Percentiles rank a stretch among this genome's conserved stretches.
phyloP scores from a whole-genome alignment of 2,113 vertebrate species.

The Drymodes brunneopygia region DNA sequence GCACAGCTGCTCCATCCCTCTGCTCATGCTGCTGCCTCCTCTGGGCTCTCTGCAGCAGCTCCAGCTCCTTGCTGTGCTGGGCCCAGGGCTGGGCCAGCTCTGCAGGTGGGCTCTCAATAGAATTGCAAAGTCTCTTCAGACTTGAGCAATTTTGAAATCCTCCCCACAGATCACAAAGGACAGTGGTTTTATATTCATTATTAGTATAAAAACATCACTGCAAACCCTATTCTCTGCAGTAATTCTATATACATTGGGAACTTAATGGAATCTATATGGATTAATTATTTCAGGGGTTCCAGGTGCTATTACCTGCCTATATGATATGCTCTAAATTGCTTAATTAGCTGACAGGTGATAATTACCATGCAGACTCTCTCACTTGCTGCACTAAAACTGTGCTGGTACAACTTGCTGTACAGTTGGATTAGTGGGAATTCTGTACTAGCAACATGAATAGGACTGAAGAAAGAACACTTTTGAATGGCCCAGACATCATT shows the following conservation, averaged over 20 bases:
- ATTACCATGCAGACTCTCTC: neutral
- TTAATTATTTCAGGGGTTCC: neutral
- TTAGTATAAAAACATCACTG: neutral
- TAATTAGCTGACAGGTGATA: neutral
- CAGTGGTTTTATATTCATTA: neutral
- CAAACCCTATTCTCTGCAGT: neutral
- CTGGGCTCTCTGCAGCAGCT: neutral
- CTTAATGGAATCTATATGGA: neutral
- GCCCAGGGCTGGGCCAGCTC: neutral
- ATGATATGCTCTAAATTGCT: neutral
- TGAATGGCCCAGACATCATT: neutral
- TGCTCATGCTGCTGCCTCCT: neutral
- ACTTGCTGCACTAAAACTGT: neutral
- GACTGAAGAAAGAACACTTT: neutral
- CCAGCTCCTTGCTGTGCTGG: neutral
- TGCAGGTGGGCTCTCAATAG: neutral
- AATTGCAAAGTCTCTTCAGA: neutral
- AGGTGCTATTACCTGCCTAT: neutral
- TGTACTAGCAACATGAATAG: neutral
- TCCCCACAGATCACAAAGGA: neutral
- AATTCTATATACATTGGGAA: neutral
- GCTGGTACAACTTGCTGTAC: neutral
- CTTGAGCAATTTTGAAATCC: neutral
- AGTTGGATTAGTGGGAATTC: neutral
- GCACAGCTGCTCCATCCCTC: neutral